A percentile compares a stretch with the other conserved stretches of the same genome.
Conservation (phyloP, 2,797 vertebrate genomes). For the Enteromius viviparus region DNA sequence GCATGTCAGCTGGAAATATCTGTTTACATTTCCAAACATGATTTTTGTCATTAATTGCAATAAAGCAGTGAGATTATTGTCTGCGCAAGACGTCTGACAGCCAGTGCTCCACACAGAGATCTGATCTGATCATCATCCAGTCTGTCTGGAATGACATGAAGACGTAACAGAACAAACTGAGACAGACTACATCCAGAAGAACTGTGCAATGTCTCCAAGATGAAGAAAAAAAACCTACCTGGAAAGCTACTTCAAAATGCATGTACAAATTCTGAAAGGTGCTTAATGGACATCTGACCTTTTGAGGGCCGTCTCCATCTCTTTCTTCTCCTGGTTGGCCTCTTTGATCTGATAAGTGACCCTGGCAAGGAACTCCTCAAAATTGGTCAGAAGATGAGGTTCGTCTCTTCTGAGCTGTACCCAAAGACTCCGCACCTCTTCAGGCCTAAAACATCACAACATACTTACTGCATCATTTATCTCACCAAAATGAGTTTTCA, state of each 20-base stretch:
- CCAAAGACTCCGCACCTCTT: constrained; percentile 86
- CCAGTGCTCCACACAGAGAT: no score
- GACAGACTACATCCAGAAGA: no score
- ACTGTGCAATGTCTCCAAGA: no score
- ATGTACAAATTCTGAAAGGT: not conserved
- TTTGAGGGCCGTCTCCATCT: constrained; percentile 86
- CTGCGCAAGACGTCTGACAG: no score
- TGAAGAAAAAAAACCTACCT: no score
- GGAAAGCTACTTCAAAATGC: not conserved
- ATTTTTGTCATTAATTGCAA: no score
- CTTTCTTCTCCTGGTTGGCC: constrained; percentile 86
- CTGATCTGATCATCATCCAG: no score
- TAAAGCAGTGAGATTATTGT: no score
- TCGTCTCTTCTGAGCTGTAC: constrained; percentile 84
- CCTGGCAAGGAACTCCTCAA: constrained; percentile 88
- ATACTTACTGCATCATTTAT: not conserved
- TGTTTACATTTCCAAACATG: no score
- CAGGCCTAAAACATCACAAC: constrained; percentile 73
- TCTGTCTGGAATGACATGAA: no score
- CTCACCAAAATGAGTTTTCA: not conserved
- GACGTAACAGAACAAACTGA: no score
- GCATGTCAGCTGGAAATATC: no score
- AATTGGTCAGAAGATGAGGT: constrained; percentile 86
- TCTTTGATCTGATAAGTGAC: constrained; percentile 88
- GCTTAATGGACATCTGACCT: constrained; percentile 71